phyloP scores from a whole-genome alignment of 2,888 invertebrate species.

The Eupithecia vulgata region DNA sequence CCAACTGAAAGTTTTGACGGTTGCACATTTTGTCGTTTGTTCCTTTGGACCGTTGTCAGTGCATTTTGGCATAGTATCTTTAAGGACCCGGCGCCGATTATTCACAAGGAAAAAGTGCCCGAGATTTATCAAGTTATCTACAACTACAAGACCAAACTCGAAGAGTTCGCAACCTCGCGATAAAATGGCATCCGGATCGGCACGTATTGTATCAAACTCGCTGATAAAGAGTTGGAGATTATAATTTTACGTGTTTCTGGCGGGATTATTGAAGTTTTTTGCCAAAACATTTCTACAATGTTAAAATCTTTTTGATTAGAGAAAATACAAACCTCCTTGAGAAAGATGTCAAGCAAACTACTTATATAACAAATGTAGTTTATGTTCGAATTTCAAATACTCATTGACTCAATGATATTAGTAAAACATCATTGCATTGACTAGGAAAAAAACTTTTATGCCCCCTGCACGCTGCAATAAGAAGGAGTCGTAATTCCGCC shows the following conservation, averaged over 20 bases:
- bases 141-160: background rate
- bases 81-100: no score
- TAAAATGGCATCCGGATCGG: slow-evolving; percentile 21
- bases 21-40: no score
- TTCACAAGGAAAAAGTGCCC: background rate
- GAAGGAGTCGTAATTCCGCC: background rate
- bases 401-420: no score
- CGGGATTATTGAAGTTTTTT: background rate
- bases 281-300: background rate
- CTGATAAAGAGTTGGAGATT: slow-evolving; percentile 28
- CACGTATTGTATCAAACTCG: slow-evolving; percentile 37
- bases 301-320: background rate
- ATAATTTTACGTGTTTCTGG: slow-evolving; percentile 13
- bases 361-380: background rate
- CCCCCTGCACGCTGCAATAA: background rate
- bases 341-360: background rate
- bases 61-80: no score
- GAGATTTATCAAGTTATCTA: slow-evolving; percentile 14
- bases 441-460: no score
- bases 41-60: no score
- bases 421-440: no score
- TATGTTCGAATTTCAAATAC: background rate
- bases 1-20: no score
- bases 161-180: slow-evolving; percentile 23
- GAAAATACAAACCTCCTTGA: background rate